phyloP scores from a whole-genome alignment of 1,140 invertebrate species.

The Chymomyza costata region DNA sequence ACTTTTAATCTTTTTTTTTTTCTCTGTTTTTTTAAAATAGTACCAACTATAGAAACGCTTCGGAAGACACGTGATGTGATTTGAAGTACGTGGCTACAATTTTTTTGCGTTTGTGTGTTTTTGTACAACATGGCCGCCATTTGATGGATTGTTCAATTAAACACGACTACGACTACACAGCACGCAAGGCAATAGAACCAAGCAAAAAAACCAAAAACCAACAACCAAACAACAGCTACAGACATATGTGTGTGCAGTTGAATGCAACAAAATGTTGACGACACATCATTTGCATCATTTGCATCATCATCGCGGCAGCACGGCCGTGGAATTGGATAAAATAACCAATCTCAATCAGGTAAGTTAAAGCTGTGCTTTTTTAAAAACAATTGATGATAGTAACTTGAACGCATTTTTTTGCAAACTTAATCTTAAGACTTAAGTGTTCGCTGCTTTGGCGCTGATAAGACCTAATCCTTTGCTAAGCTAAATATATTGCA shows the following conservation, averaged over 20 bases:
- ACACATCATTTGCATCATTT: slow-evolving; percentile 72
- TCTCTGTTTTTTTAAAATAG: slow-evolving; percentile 2
- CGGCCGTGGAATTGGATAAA: slow-evolving; percentile 67
- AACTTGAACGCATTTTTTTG: too few relatives aligned
- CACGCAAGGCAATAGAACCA: too few relatives aligned
- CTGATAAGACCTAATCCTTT: too few relatives aligned
- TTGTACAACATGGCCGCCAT: slow-evolving; percentile 8
- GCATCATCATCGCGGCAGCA: slow-evolving; percentile 70
- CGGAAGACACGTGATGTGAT: slow-evolving; percentile 50
- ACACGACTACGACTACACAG: too few relatives aligned
- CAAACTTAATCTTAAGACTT: too few relatives aligned
- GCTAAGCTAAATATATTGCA: too few relatives aligned
- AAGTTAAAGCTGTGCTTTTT: slow-evolving; percentile 11
- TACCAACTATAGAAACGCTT: slow-evolving; percentile 42
- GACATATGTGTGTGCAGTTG: slow-evolving; percentile 35
- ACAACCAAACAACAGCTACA: too few relatives aligned
- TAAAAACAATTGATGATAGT: too few relatives aligned
- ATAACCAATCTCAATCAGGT: slow-evolving; percentile 70
- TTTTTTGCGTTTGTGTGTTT: slow-evolving; percentile 11
- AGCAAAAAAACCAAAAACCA: too few relatives aligned
- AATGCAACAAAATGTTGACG: slow-evolving; percentile 65
- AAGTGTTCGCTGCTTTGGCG: too few relatives aligned
- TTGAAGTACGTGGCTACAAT: slow-evolving; percentile 44
- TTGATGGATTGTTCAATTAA: slow-evolving; percentile 50
- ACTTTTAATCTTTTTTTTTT: background rate